Evolutionary conservation across 2,888 invertebrate species (phyloP).

Genomic region (Drosophila subquinaria): DNA sequence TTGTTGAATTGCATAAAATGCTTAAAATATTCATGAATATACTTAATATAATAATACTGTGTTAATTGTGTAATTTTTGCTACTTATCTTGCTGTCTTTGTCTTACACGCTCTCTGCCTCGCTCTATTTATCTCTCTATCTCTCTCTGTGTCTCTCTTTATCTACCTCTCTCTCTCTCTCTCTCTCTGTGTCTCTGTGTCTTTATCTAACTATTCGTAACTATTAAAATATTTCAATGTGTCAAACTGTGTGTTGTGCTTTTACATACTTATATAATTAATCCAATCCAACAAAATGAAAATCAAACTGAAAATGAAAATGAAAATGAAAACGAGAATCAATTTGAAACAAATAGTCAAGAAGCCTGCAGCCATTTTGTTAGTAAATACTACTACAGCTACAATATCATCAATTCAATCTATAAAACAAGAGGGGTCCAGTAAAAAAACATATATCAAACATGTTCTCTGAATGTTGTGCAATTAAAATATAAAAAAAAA

Average conservation of each 20-base stretch:
- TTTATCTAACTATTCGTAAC: conserved; percentile 51
- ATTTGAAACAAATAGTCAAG: conserved; percentile 33
- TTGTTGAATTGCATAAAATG: conserved; percentile 8
- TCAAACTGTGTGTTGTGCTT: conserved; percentile 82
- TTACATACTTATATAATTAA: conserved; percentile 64
- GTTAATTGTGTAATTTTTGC: conserved; percentile 50
- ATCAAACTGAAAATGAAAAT: conserved; percentile 49
- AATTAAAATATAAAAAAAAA: no score
- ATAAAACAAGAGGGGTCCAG: conserved; percentile 84
- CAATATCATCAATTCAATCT: conserved; percentile 58
- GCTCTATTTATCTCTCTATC: conserved; percentile 25
- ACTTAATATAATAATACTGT: conserved; percentile 27
- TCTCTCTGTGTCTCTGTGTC: conserved; percentile 28
- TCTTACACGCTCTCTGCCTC: conserved; percentile 53
- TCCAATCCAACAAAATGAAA: conserved; percentile 36
- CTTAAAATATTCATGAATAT: conserved; percentile 32
- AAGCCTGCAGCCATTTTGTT: conserved; percentile 30
- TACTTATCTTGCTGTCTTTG: conserved; percentile 51
- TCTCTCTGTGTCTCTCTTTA: conserved; percentile 32
- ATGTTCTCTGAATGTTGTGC: conserved; percentile 81
- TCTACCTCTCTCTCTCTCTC: conserved; percentile 27
- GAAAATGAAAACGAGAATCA: conserved; percentile 39
- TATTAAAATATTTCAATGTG: conserved; percentile 73
- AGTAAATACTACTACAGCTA: conserved; percentile 16
- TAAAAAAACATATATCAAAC: conserved; percentile 45